Evolutionary conservation across 2,113 vertebrate species (phyloP).

Genomic region (Podiceps cristatus): DNA sequence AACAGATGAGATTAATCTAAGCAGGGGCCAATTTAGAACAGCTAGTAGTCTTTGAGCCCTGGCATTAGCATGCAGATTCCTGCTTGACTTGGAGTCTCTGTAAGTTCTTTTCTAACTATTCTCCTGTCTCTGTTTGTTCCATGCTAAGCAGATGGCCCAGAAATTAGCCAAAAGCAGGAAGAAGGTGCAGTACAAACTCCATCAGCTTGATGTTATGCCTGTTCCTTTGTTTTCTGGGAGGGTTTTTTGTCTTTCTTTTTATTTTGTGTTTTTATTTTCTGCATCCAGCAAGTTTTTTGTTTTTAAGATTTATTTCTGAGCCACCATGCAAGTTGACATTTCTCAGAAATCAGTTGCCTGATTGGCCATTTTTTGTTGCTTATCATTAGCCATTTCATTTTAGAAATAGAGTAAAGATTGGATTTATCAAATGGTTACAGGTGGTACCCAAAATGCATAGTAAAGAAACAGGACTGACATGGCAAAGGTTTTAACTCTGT

Average conservation of each 20-base stretch:
- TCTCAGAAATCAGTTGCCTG: slow-evolving; percentile 66
- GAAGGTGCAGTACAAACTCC: slow-evolving; percentile 95
- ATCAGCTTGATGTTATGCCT: slow-evolving; percentile 83
- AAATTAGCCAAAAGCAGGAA: slow-evolving; percentile 98
- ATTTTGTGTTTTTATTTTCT: slow-evolving; percentile 82
- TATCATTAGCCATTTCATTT: slow-evolving; percentile 81
- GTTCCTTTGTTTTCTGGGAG: slow-evolving; percentile 72
- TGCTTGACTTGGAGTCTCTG: slow-evolving; percentile 69
- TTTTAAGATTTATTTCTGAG: slow-evolving; percentile 72
- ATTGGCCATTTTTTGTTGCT: slow-evolving; percentile 77
- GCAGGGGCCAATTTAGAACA: neutral
- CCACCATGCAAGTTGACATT: slow-evolving; percentile 65
- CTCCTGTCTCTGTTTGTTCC: slow-evolving; percentile 93
- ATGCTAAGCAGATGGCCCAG: slow-evolving; percentile 97
- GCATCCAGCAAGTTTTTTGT: slow-evolving; percentile 84
- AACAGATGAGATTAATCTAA: neutral
- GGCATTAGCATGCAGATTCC: slow-evolving; percentile 56
- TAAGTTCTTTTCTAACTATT: slow-evolving; percentile 85
- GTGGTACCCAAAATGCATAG: neutral
- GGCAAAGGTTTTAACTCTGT: slow-evolving; percentile 45
- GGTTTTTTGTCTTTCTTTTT: slow-evolving; percentile 48
- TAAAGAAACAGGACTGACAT: slow-evolving; percentile 38
- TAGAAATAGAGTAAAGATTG: slow-evolving; percentile 73
- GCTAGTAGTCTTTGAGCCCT: neutral
- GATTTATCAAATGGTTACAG: slow-evolving; percentile 53